Percentiles rank a stretch among this genome's conserved stretches.
phyloP scores from a whole-genome alignment of 1,140 invertebrate genomes.

The Platyscapa corneri region DNA sequence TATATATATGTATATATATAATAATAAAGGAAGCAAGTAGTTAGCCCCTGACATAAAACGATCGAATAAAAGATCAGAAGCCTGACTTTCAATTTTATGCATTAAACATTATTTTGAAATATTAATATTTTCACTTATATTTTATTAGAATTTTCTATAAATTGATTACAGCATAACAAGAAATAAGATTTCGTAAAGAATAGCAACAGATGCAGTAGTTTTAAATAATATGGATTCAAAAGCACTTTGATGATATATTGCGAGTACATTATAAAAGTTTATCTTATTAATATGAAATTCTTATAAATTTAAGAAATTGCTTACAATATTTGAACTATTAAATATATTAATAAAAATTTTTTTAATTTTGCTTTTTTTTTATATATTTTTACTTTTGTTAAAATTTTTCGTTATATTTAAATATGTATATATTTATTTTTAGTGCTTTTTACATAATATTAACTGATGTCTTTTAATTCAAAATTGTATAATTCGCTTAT shows the following conservation, averaged over 20 bases:
- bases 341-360: too few species aligned
- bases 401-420: neutral
- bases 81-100: neutral
- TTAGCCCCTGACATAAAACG: slow-evolving; percentile 29
- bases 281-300: neutral
- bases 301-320: neutral
- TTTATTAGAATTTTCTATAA: neutral
- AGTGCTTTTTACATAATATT: too few species aligned
- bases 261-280: neutral
- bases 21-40: slow-evolving; percentile 26
- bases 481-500: too few species aligned
- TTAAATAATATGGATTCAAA: neutral
- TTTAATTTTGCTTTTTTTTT: neutral
- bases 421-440: neutral
- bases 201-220: neutral
- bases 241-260: neutral
- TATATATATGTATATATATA: neutral
- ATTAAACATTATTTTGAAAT: neutral
- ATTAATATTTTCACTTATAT: neutral
- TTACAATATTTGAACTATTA: neutral
- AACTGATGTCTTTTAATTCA: too few species aligned
- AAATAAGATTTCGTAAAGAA: neutral
- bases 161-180: too few species aligned
- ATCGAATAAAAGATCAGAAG: neutral
- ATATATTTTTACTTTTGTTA: neutral